These are phyloP conservation scores for Hesperophylax magnus DNA, from an alignment of 1,140 invertebrate species.

Conservation along the genomic window DNA sequence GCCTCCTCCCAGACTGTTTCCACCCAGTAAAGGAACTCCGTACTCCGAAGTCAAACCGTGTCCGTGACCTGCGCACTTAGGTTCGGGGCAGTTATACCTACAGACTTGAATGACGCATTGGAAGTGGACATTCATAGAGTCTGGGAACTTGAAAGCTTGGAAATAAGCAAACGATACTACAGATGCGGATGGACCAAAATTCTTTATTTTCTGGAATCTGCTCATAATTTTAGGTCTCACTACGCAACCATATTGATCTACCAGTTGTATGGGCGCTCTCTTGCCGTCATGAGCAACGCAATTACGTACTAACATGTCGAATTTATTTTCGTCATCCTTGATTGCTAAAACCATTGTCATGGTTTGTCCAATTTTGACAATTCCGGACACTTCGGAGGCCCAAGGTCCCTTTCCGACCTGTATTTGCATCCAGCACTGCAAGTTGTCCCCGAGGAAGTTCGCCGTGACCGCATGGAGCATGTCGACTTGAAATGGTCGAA, in stretches of 20 bases:
- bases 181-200: conserved; percentile 93
- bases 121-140: conserved; percentile 98
- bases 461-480: conserved; percentile 95
- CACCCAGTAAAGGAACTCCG: conserved; percentile 76
- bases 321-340: conserved; percentile 96
- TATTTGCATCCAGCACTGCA: conserved; percentile 97
- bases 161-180: conserved; percentile 96
- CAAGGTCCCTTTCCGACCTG: conserved; percentile 95
- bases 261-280: conserved; percentile 91
- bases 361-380: conserved; percentile 95
- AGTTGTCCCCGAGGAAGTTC: conserved; percentile 94
- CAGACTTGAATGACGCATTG: conserved; percentile 97
- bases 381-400: conserved; percentile 94
- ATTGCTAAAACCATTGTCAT: conserved; percentile 97
- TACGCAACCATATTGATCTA: conserved; percentile 93
- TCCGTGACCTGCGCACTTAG: conserved; percentile 80
- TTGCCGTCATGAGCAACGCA: conserved; percentile 96
- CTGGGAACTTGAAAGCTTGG: conserved; percentile 97
- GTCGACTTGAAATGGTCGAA: conserved; percentile 94
- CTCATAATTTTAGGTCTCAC: conserved; percentile 95
- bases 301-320: conserved; percentile 94
- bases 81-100: conserved; percentile 92
- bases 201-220: conserved; percentile 96
- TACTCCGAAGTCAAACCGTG: conserved; percentile 78
- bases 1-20: conserved; percentile 71